Percentiles rank a stretch among this genome's conserved stretches.
Conservation (phyloP, 2,797 vertebrate genomes). For the Propithecus deckenii region DNA sequence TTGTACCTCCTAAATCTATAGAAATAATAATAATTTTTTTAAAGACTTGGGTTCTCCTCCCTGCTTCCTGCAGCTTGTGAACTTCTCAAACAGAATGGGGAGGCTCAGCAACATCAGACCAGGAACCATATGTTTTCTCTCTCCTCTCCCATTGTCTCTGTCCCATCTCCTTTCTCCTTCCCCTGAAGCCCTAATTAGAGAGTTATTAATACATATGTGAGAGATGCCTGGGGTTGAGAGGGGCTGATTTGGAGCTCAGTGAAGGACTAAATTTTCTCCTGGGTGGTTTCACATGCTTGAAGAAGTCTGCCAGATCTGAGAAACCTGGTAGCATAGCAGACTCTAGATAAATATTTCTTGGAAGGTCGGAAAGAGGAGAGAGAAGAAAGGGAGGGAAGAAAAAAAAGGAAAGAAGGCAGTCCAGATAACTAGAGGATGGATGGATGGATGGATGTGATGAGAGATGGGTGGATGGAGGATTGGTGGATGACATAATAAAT, state of each 20-base stretch:
- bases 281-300: not conserved
- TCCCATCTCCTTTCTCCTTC: not conserved
- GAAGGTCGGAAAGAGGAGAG: not conserved
- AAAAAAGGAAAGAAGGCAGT: not conserved
- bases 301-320: not conserved
- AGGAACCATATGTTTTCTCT: not conserved
- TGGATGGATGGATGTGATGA: no score
- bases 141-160: no score
- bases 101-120: not conserved
- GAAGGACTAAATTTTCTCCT: not conserved
- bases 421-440: not conserved
- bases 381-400: not conserved
- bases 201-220: not conserved
- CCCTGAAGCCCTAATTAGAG: not conserved
- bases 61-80: not conserved
- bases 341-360: not conserved
- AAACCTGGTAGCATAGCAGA: not conserved
- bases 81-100: not conserved
- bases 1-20: not conserved
- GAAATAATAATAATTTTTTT: not conserved
- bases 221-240: not conserved
- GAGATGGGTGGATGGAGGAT: not conserved
- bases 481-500: not conserved
- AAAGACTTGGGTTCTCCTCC: not conserved
- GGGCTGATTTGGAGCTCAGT: not conserved